Percentiles rank a stretch among this genome's conserved stretches.
phyloP scores from a whole-genome alignment of 2,888 invertebrate genomes.

The Mamestra brassicae region DNA sequence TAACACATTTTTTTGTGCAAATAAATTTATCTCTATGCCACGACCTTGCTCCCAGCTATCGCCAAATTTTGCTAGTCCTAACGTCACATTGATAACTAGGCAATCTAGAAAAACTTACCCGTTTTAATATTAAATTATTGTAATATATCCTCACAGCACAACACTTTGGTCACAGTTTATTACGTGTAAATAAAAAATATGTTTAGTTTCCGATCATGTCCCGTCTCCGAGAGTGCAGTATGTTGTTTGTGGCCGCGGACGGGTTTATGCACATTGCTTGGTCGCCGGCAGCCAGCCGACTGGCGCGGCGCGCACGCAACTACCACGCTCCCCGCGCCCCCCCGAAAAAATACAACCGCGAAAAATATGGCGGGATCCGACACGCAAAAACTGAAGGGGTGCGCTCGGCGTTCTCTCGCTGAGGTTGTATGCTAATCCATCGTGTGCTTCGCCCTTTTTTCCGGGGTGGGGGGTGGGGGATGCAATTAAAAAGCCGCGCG shows the following conservation, averaged over 20 bases:
- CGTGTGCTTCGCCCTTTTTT: constrained; percentile 88
- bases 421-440: constrained; percentile 91
- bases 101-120: constrained; percentile 72
- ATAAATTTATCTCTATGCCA: constrained; percentile 88
- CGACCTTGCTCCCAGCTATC: constrained; percentile 90
- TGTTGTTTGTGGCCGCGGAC: constrained; percentile 69
- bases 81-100: constrained; percentile 83
- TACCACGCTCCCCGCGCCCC: constrained; percentile 70
- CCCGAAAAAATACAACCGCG: constrained; percentile 83
- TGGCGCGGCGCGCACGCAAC: constrained; percentile 87
- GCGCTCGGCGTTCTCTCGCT: constrained; percentile 82
- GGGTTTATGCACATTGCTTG: constrained; percentile 82
- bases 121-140: constrained; percentile 65
- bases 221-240: constrained; percentile 76
- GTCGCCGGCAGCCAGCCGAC: constrained; percentile 87
- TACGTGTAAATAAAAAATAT: constrained; percentile 63
- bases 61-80: constrained; percentile 86
- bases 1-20: constrained; percentile 90
- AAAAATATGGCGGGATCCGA: constrained; percentile 87
- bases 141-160: constrained; percentile 73
- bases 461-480: constrained; percentile 85
- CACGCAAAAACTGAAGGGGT: constrained; percentile 89
- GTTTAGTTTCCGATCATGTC: constrained; percentile 65
- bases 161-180: constrained; percentile 72
- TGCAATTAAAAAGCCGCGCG: constrained; percentile 91